Base-by-base conservation (phyloP, 2,888 invertebrate species). In the Hemicrepidius hirtus region DNA sequence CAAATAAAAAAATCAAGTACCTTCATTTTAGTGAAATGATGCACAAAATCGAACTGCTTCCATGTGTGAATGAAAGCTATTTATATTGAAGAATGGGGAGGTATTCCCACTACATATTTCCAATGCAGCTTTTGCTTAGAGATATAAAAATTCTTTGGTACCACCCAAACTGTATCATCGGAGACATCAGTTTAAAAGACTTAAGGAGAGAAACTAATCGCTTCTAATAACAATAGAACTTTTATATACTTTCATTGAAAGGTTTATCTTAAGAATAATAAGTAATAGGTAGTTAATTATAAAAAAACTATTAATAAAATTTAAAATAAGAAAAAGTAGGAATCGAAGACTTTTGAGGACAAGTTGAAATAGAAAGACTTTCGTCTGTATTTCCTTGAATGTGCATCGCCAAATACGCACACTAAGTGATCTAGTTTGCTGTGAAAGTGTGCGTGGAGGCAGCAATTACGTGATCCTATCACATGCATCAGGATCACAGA, bases 401-500 rank as follows among this genome's bases (percentile, higher is more conserved):
- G 50, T 65, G 66, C 53, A 65, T 71, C 67, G 49, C 62, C 65
- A 67, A 67, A 71, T 71, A 71, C 60, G 67, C 63, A 67, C 28
- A 37, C 46, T 24, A 40, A 44, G 24, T 63, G 68, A 72, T 72
- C 72, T 63, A 63, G 53, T 72, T 67, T 63, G 66, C 53, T 72
- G 72, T 72, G 72, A 72, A 72, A 72, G 72, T 72, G 55, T 57
- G 49, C 71, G 68, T 63, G 67, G 55, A 72, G 67, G 62, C 41
- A 53, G 37, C 55, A 40, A 65, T 67, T 67, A 67, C 71, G 66
- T 70, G 65, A 70, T 57, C 46, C 65, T 57, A 65, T 64, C 44
- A 65, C 49, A 50, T 63, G 50, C 63, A 53, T 53, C 53, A 55
- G 50, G 57, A 53, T 53, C 53, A 55, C n/a, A 28, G 21, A 28